Evolutionary conservation across 1,140 invertebrate species (phyloP), one percentile per base, ranked within the genome.

Genomic region (Eumeta japonica): DNA sequence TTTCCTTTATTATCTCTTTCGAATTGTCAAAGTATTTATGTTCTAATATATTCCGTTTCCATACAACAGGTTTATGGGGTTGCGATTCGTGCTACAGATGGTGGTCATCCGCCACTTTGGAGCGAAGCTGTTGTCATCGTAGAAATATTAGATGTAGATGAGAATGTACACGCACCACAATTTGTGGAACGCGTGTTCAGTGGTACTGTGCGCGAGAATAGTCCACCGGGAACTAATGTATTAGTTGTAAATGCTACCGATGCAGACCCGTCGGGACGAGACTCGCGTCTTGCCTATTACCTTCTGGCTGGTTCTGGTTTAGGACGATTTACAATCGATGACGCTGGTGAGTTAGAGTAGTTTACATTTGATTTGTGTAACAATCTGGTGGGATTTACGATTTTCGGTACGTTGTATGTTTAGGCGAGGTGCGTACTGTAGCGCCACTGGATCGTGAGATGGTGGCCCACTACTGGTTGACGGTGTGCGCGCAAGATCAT

Each of bases 131-230:
- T 83, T 28, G 77, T 92, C 12, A 82, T 90, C 10, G 83, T 98
- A 3, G 89, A 96, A 62, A 83, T 98, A 14, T 83, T 91, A 28
- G 92, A 97, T 74, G 92, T 97, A 9, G 93, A 97, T 61, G 92
- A 97, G 65, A 96, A 96, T 66, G 67, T 86, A 2, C 81, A 88
- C 57, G 74, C 90, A 15, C 95, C 95, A 0, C 71, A 81, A 24
- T 98, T 98, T 64, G 79, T 82, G 14, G 90, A 92, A 62, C 88
- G 88, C 11, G 86, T 92, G 18, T 75, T 86, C 4, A 75, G 79
- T 16, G 84, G 85, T 18, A 79, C 72, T 44, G 83, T 94, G 33
- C 75, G 56, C 42, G 93, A 91, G 62, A 92, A 90, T 67, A 81
- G 81, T 52, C 85, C 84, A 2, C 76, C 83, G 28, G 89, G 83